Evolutionary conservation across 2,113 vertebrate genomes (phyloP), one percentile per base, ranked within the genome.

Genomic region (Erinaceus europaeus): DNA sequence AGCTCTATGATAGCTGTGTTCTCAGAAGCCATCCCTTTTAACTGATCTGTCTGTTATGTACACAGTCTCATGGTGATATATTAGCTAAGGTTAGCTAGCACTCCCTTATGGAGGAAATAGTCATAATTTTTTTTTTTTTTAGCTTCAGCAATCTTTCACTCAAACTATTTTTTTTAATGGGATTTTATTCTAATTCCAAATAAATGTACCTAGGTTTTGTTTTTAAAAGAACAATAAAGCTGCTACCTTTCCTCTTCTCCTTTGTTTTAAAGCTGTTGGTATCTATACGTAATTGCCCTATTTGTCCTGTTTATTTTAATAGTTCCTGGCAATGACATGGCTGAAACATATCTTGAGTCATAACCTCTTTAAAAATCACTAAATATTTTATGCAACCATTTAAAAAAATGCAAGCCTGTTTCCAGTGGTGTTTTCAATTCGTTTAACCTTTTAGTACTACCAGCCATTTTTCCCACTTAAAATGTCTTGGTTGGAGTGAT

Each of bases 241-340:
- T 13, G 23, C 86, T 65, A 65, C 81, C 65, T 77, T 90, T 81
- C 14, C 64, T 92, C 77, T 32, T 25, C 18, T 73, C 65, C 84
- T 93, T 93, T 88, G 76, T 55, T 73, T 48, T 79, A 65, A 93
- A 93, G 82, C 27, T 92, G 14, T 93, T 91, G 90, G 62, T 71
- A 84, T 90, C 40, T 95, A 93, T 89, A 90, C 90, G 81, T 92
- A 81, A 94, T 94, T 95, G 83, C 64, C 38, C 38, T 93, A 75
- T 67, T 94, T 87, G 78, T 91, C 71, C 87, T 94, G 76, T 89
- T 95, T 93, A 93, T 89, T 96, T 91, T 80, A 89, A 71, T 88
- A 42, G 76, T 85, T 91, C 11, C 18, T 53, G 21, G 25, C 67
- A 94, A 92, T 89, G 89, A 94, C 27, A 90, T 86, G 75, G 53